Base-by-base conservation (phyloP, 2,113 vertebrate genomes). In the Ranitomeya imitator region DNA sequence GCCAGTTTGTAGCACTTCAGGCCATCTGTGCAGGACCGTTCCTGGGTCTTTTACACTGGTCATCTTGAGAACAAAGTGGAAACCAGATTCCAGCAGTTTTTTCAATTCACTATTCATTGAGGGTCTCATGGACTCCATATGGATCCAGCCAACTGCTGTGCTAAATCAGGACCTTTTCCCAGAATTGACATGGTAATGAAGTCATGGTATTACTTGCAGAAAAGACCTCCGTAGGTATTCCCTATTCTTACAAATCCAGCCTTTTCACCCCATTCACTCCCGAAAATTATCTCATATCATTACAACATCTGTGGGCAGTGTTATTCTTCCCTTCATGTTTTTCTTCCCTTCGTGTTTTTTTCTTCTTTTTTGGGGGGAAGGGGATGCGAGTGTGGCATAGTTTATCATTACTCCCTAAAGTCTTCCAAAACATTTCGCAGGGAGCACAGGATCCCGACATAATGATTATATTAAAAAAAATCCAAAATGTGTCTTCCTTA, bases 171-270 rank as follows among this genome's bases (percentile, higher is more conserved):
- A 95, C 94, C 94, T 93, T 93, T 94, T 94, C 94, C 93, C 92
- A 93, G 95, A 96, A 97, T 97, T 97, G 96, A 97, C 96, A 97
- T 97, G 97, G 96, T 97, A 97, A 98, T 97, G 96, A 97, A 97
- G 96, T 94, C 94, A 93, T 94, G 93, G 92, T 93, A 94, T 92
- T 89, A 92, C 93, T 92, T 92, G 91, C 90, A 94, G 91, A 93
- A 94, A 94, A 92, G 94, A 87, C 92, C 90, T 91, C 95, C 95
- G 93, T 92, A 95, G 94, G 94, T 92, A 90, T 93, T 95, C 94
- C 93, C 91, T 91, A 93, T 92, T 92, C 90, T 85, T 92, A 93
- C 93, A 94, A 94, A 93, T 90, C 93, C 95, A 94, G 94, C 91
- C 93, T 94, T 96, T 94, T 93, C 93, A 93, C 92, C 93, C 94